Base-by-base conservation (phyloP, 1,140 invertebrate species). In the Nomia melanderi region DNA sequence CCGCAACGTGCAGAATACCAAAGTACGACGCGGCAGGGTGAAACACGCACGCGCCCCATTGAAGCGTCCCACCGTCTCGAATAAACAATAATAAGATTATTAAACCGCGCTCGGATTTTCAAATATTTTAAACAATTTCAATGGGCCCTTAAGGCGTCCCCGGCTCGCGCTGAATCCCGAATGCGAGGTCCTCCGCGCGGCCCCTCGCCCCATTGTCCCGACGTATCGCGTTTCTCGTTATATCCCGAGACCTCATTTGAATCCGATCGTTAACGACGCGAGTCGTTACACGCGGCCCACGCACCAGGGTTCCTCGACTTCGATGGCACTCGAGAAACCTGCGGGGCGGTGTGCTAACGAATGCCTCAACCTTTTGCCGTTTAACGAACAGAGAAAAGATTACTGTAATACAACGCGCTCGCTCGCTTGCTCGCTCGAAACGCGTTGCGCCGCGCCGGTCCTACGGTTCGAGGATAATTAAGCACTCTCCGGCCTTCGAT, bases 391-490 rank as follows among this genome's bases (percentile, higher is more conserved):
- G 7, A 53, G 20, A 47, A 60, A 27, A 69, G 77, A 78, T 84
- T 84, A 81, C 73, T 39, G 65, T 71, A 78, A 83, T 67, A n/a
- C 27, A 25, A 71, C 74, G 44, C 41, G 78, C 71, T 74, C 69
- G 8, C 36, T 12, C 62, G n/a, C n/a, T n/a, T n/a, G n/a, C n/a
- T n/a, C n/a, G n/a, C n/a, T n/a, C n/a, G n/a, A n/a, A n/a, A n/a
- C n/a, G n/a, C n/a, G n/a, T n/a, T n/a, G n/a, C n/a, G n/a, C n/a
- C n/a, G n/a, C 8, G 25, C n/a, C 12, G 25, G 31, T 31, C 69
- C 72, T 69, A 66, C 27, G 59, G 41, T 67, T 62, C 83, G 54
- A 33, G 60, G 71, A 85, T 86, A 85, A 86, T 86, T 85, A 83
- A 83, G 78, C 77, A 78, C 79, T 85, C 66, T 47, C 47, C 44